A percentile compares a stretch with the other conserved stretches of the same genome.
Evolutionary conservation across 2,888 invertebrate species (phyloP).

Genomic region (Diplolepis rosae): DNA sequence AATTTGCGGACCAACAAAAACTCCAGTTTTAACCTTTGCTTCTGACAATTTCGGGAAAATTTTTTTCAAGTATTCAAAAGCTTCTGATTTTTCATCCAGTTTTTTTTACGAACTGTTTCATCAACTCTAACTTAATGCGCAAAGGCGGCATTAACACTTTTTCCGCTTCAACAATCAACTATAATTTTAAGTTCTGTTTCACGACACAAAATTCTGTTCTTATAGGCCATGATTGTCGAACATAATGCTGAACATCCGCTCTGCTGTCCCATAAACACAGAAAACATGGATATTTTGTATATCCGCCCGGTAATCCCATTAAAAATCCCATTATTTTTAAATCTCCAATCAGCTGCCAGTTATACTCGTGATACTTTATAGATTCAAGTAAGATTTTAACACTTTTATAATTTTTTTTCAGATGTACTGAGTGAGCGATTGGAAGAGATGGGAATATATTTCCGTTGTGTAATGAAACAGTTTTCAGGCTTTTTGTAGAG

Average conservation of each 20-base stretch:
- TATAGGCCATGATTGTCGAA: conserved; percentile 45
- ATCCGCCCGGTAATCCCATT: too few relatives aligned
- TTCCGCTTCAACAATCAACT: conserved; percentile 57
- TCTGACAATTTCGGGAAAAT: conserved; percentile 47
- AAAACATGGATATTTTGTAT: conserved; percentile 55
- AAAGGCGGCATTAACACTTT: conserved; percentile 56
- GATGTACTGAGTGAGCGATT: background rate
- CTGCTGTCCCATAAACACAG: conserved; percentile 55
- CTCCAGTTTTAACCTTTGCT: conserved; percentile 56
- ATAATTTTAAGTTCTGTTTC: conserved; percentile 50
- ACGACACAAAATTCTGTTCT: conserved; percentile 43
- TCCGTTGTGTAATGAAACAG: background rate
- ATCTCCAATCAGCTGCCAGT: too few relatives aligned
- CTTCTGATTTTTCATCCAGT: conserved; percentile 33
- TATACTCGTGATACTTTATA: too few relatives aligned
- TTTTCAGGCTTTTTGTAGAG: background rate
- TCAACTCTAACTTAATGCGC: conserved; percentile 31
- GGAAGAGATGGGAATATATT: background rate
- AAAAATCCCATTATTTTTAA: too few relatives aligned
- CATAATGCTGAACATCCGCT: conserved; percentile 46
- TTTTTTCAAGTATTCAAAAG: conserved; percentile 40
- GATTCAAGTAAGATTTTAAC: too few relatives aligned
- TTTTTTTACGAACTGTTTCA: too few relatives aligned
- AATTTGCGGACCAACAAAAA: too few relatives aligned
- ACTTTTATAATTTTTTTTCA: background rate